phyloP scores from a whole-genome alignment of 2,113 vertebrate genomes.

The Myotis brandtii region DNA sequence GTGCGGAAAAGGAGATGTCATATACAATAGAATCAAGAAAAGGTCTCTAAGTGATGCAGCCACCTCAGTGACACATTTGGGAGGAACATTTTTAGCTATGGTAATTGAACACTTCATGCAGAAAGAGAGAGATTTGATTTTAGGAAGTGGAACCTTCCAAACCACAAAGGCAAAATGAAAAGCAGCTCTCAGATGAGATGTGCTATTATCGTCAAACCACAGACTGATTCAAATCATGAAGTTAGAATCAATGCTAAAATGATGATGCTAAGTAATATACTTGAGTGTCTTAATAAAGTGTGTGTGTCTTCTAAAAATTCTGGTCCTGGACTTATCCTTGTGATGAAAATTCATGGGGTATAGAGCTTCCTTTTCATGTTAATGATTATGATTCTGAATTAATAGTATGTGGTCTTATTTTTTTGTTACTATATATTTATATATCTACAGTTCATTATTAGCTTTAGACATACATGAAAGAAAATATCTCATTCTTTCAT shows the following conservation, averaged over 20 bases:
- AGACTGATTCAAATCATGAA: background rate
- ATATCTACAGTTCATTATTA: background rate
- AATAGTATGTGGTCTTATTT: background rate
- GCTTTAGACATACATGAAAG: background rate
- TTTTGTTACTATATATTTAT: background rate
- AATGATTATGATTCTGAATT: background rate
- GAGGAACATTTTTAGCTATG: background rate
- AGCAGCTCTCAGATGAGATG: background rate
- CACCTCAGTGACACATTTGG: background rate
- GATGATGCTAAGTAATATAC: background rate
- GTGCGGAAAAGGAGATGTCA: background rate
- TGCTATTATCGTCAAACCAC: background rate
- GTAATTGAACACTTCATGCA: background rate
- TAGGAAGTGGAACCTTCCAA: background rate
- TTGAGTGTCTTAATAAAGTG: background rate
- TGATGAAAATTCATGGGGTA: background rate
- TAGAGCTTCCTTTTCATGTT: background rate
- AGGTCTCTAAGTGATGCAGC: background rate
- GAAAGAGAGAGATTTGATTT: background rate
- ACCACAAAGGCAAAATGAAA: background rate
- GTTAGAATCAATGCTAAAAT: background rate
- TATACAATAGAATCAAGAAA: background rate
- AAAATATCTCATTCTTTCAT: background rate
- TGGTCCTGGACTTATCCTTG: background rate
- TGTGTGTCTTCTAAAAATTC: background rate